Base-by-base conservation (phyloP, 1,140 invertebrate genomes). In the Tachypleus tridentatus region DNA sequence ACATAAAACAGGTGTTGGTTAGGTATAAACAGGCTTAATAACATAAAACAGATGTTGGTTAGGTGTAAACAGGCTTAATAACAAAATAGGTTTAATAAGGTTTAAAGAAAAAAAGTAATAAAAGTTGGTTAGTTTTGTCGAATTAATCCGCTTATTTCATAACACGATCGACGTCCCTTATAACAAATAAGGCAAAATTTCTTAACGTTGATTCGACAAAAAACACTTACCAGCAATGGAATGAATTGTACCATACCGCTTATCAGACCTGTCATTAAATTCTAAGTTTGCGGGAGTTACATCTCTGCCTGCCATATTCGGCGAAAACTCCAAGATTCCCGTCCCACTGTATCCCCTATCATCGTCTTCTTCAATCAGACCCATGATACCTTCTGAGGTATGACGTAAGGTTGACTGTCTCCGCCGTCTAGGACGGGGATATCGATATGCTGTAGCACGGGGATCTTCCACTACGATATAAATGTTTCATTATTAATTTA, bases 281-380 rank as follows among this genome's bases (percentile, higher is more conserved):
- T 90, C 86, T 65, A 90, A 82, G 76, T 89, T 89, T 58, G 89
- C 80, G 4, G 91, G 90, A 6, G 89, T 91, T n/a, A 92, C 87
- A 75, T 93, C 91, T 73, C 86, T 85, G 5, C 90, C 90, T 0
- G 89, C 90, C 77, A 92, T 93, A 59, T 91, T 87, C 3, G 91
- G 88, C 54, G 86, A 87, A 76, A 93, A 91, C 74, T 93, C 91
- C 49, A 93, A 70, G 10, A 80, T 79, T 8, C 78, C 79, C 10
- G 73, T 73, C 6, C 78, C 78, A 29, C 60, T 54, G 49, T 57
- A 51, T 0, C 29, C 11, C 49, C 69, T 61, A 9, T 70, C 73
- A 8, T 78, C 77, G 51, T 77, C 76, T 54, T 75, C 75, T 11
- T 67, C 65, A 52, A 64, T 68, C 11, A 65, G 65, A 57, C 63